Percentiles rank a stretch among this genome's conserved stretches.
Evolutionary conservation across 2,797 vertebrate genomes (phyloP).

Genomic region (Echeneis naucrates): DNA sequence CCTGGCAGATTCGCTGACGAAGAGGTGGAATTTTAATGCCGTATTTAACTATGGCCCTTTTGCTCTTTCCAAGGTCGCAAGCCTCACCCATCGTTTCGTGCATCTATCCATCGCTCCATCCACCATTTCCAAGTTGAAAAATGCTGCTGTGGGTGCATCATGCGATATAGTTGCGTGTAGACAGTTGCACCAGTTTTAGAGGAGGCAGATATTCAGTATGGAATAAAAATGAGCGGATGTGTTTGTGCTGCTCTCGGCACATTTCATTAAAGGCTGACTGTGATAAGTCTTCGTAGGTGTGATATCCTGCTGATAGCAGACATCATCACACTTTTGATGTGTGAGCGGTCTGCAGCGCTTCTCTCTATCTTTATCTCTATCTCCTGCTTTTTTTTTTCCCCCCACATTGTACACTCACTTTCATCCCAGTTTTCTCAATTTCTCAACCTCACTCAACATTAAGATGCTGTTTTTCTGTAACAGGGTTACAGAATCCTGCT

Average conservation of each 20-base stretch:
- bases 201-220: conserved; percentile 13
- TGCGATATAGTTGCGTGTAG: not conserved
- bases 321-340: conserved; percentile 47
- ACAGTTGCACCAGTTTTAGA: not conserved
- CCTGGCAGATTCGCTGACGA: conserved; percentile 60
- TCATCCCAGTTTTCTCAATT: not conserved
- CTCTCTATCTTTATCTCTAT: conserved; percentile 41
- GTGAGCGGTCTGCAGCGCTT: conserved; percentile 41
- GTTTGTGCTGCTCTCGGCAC: conserved; percentile 50
- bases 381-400: conserved; percentile 45
- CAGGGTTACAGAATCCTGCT: too few species aligned
- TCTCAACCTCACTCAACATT: not conserved
- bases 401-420: conserved; percentile 29
- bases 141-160: not conserved
- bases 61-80: conserved; percentile 34
- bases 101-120: not conserved
- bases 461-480: not conserved
- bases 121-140: not conserved
- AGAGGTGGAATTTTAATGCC: conserved; percentile 16
- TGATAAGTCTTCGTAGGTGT: conserved; percentile 28
- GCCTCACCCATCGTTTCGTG: not conserved
- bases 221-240: conserved; percentile 21
- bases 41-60: conserved; percentile 2
- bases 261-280: conserved; percentile 51
- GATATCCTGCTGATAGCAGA: conserved; percentile 56